phyloP scores from a whole-genome alignment of 2,888 invertebrate species.

The Pachydiplax longipennis region DNA sequence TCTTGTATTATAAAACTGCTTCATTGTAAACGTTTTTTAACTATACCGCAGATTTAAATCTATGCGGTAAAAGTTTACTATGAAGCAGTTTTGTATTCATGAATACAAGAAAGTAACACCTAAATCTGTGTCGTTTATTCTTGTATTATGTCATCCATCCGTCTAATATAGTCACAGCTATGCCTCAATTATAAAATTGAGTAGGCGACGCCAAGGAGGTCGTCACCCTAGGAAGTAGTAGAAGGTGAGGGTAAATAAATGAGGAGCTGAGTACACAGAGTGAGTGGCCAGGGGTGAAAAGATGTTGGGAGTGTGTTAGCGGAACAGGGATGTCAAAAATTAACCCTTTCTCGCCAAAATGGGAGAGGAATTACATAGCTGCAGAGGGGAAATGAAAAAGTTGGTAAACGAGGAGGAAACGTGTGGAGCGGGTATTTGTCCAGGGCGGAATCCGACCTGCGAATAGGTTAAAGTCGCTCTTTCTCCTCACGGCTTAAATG shows the following conservation, averaged over 20 bases:
- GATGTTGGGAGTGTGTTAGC: background rate
- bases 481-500: slow-evolving; percentile 27
- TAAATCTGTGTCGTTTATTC: too few species aligned
- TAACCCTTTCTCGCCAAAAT: background rate
- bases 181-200: too few species aligned
- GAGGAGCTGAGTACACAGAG: background rate
- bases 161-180: background rate
- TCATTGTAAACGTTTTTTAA: too few species aligned
- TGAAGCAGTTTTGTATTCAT: too few species aligned
- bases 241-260: background rate
- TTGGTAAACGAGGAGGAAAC: background rate
- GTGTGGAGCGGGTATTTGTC: background rate
- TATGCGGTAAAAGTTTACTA: too few species aligned
- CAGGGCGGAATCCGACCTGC: background rate
- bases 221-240: too few species aligned
- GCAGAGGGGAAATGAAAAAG: background rate
- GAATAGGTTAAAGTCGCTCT: background rate
- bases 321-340: background rate
- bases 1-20: too few species aligned
- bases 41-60: too few species aligned
- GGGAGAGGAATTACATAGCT: background rate
- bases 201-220: too few species aligned
- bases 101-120: too few species aligned
- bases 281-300: background rate
- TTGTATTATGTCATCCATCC: background rate